Base-by-base conservation (phyloP, 2,888 invertebrate genomes). In the Tuberolachnus salignus region DNA sequence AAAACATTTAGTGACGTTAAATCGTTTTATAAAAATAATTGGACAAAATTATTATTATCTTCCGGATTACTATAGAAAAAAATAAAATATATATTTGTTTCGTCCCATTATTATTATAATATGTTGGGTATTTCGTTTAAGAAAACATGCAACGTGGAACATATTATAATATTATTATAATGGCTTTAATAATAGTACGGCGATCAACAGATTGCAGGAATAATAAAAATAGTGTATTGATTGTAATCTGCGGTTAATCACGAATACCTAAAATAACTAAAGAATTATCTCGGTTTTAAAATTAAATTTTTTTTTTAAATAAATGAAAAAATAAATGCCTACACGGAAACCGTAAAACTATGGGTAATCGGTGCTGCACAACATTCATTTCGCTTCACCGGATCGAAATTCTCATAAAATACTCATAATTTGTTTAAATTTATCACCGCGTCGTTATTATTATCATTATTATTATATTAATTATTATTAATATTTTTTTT, bases 21-120 rank as follows among this genome's bases (percentile, higher is more conserved):
- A 42, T 44, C 44, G 44, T 69, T 51, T 73, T 26, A 19, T 55
- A 55, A 13, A 42, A 63, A 64, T 74, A 74, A 74, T 64, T 55
- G 64, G 64, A 55, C 21, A n/a, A 64, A 64, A 74, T 49, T 74
- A 74, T 34, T 74, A 74, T 34, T 34, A 34, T 74, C n/a, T n/a
- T 23, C 13, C 11, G 44, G 34, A 73, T 73, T 51, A 21, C 23
- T 10, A 23, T 53, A 64, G 64, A 74, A 49, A 34, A 34, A 34
- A n/a, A n/a, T n/a, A n/a, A n/a, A n/a, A n/a, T n/a, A n/a, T n/a
- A n/a, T 72, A 49, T 72, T 49, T 34, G 13, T 74, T 73, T 64
- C 44, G 44, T 74, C 53, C 51, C 16, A 53, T 63, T 53, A 72
- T 61, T 16, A 49, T 23, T n/a, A n/a, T n/a, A n/a, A n/a, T n/a